Base-by-base conservation (phyloP, 2,888 invertebrate genomes). In the Tubiluchus corallicola region DNA sequence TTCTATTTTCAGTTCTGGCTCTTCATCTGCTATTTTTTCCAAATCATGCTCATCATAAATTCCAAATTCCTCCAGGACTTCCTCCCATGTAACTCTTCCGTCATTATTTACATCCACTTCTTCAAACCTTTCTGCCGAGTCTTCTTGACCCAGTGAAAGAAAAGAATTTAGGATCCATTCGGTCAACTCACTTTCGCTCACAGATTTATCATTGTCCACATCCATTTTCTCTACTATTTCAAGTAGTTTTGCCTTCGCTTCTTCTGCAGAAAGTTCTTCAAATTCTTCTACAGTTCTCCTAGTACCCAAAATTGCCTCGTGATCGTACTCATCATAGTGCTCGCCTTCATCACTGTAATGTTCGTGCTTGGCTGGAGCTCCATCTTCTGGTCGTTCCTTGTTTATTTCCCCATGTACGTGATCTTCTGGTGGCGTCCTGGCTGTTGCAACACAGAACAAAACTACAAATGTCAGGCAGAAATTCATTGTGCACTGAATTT, bases 151-250 rank as follows among this genome's bases (percentile, higher is more conserved):
- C 21, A 51, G 67, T 67, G 68, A 81, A 78, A 72, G 72, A 67
- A 94, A 92, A 15, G 92, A 90, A 54, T 81, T 74, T 51, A 87
- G 66, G 56, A 98, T 87, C 94, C 94, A 96, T 2, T 79, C 74
- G 61, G 79, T 81, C 5, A 98, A 68, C 64, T 96, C 94, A 44
- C 73, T 68, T 47, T 77, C 72, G 62, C 81, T 80, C 48, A 96
- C 77, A 51, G 68, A 68, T 48, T 75, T 68, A 64, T 96, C 85
- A 18, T 72, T 70, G 60, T 90, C 79, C 42, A 75, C 65, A 67
- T 96, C 96, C 83, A 96, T 92, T 63, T 81, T 79, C 9, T 70
- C 71, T 20, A 90, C 71, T 42, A 96, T 68, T 49, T 79, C 69
- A 4, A 68, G 68, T 42, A 94, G 68, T 50, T 87, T 71, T 55